Percentiles rank a stretch among this genome's conserved stretches.
Conservation (phyloP, 1,140 invertebrate species). For the Drosophila arawakana region DNA sequence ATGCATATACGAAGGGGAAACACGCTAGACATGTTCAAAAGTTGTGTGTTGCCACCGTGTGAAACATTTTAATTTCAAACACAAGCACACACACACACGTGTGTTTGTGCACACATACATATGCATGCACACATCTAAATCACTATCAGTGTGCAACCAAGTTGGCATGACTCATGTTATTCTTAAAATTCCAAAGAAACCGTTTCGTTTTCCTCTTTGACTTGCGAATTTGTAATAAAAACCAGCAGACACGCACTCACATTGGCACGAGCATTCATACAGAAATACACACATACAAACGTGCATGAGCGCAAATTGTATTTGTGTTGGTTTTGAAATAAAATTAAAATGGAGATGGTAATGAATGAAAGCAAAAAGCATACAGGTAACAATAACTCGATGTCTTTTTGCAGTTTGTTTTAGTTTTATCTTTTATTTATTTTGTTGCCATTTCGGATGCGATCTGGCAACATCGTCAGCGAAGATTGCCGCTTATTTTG, state of each 20-base stretch:
- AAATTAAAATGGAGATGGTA: slow-evolving; percentile 39
- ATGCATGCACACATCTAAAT: slow-evolving; percentile 8
- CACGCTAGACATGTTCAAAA: slow-evolving; percentile 1
- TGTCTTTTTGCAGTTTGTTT: slow-evolving; percentile 23
- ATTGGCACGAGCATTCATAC: background rate
- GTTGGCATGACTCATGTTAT: slow-evolving; percentile 55
- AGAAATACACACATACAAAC: slow-evolving; percentile 1
- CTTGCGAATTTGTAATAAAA: slow-evolving; percentile 45
- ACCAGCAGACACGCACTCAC: slow-evolving; percentile 17
- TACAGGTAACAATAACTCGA: slow-evolving; percentile 31
- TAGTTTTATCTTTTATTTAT: background rate
- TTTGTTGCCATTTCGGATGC: slow-evolving; percentile 7
- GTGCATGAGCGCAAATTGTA: slow-evolving; percentile 9
- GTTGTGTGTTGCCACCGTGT: slow-evolving; percentile 17
- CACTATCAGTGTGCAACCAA: slow-evolving; percentile 16
- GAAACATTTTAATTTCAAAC: slow-evolving; percentile 9
- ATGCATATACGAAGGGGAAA: too few species aligned
- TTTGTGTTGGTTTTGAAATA: slow-evolving; percentile 30
- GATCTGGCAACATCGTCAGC: slow-evolving; percentile 43
- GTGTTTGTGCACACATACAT: background rate
- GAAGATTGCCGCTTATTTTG: background rate
- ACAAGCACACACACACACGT: background rate
- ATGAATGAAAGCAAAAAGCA: slow-evolving; percentile 54
- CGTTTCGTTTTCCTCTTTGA: slow-evolving; percentile 43
- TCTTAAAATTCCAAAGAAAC: slow-evolving; percentile 58